These are phyloP conservation scores for Serilophus lunatus DNA, from an alignment of 2,113 vertebrate species.

Conservation along the genomic window DNA sequence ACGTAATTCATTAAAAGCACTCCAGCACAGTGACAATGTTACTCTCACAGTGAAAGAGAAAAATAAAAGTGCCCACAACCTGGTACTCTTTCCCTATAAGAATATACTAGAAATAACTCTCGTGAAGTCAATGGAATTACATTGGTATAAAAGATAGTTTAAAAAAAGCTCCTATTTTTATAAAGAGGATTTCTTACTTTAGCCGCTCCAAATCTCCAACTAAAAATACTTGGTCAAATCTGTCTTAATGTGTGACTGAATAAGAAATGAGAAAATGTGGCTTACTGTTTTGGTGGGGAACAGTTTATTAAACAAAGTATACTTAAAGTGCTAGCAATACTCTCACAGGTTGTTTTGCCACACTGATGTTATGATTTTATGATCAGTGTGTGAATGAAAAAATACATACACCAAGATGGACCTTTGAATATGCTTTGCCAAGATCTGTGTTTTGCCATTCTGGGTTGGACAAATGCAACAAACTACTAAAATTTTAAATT, in stretches of 20 bases:
- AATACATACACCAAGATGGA: not conserved
- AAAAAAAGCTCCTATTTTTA: slow-evolving; percentile 35
- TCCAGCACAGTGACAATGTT: not conserved
- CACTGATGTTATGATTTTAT: not conserved
- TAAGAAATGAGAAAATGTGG: not conserved
- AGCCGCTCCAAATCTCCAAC: slow-evolving; percentile 37
- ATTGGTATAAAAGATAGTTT: slow-evolving; percentile 34
- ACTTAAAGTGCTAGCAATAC: not conserved
- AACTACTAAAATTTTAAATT: not conserved
- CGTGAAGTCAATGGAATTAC: slow-evolving; percentile 39
- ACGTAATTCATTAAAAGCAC: not conserved
- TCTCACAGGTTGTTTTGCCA: not conserved
- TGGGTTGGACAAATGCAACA: not conserved
- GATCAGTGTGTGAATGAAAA: not conserved
- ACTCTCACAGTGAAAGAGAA: rapidly evolving
- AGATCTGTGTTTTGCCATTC: not conserved
- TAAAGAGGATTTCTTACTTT: slow-evolving; percentile 58
- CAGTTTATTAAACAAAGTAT: not conserved
- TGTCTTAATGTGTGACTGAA: slow-evolving; percentile 19
- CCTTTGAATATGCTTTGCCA: rapidly evolving
- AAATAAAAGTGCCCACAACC: not conserved
- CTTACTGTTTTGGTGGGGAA: not conserved
- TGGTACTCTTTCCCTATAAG: not conserved
- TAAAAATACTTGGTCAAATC: slow-evolving; percentile 61
- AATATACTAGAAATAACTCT: slow-evolving; percentile 27